Percentiles rank a stretch among this genome's conserved stretches.
phyloP scores from a whole-genome alignment of 2,113 vertebrate species.

The Notothenia coriiceps region DNA sequence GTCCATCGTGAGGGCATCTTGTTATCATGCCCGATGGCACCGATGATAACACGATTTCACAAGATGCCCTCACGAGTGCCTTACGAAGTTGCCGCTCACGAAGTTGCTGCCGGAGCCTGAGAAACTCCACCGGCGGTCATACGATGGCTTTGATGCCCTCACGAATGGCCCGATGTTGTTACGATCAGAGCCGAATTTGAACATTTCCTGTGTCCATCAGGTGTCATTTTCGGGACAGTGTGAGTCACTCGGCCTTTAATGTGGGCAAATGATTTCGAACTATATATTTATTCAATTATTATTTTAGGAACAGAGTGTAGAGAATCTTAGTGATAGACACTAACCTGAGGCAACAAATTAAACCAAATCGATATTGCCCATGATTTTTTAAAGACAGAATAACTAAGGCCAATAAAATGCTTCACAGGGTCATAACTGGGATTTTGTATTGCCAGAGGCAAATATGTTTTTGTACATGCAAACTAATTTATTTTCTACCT shows the following conservation, averaged over 20 bases:
- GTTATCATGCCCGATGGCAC: too few relatives aligned
- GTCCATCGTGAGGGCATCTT: too few relatives aligned
- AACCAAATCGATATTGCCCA: neutral
- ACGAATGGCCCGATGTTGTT: too few relatives aligned
- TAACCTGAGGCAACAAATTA: neutral
- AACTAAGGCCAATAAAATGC: neutral
- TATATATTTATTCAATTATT: conserved; percentile 5
- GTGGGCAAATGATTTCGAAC: neutral
- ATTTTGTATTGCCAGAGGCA: neutral
- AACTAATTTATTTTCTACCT: conserved; percentile 31
- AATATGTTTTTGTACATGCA: conserved; percentile 28
- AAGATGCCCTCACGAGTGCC: too few relatives aligned
- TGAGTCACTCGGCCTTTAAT: neutral
- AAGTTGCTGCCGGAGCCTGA: too few relatives aligned
- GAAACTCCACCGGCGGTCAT: too few relatives aligned
- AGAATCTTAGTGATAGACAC: neutral
- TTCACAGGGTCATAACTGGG: neutral
- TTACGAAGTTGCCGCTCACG: too few relatives aligned
- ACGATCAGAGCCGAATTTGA: too few relatives aligned
- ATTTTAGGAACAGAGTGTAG: neutral
- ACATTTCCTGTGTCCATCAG: too few relatives aligned
- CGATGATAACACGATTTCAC: too few relatives aligned
- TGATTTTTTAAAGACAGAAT: conserved; percentile 4
- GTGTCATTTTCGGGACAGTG: too few relatives aligned
- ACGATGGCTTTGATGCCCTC: too few relatives aligned